Evolutionary conservation across 2,113 vertebrate species (phyloP), one percentile per base, ranked within the genome.

Genomic region (Phaethon lepturus): DNA sequence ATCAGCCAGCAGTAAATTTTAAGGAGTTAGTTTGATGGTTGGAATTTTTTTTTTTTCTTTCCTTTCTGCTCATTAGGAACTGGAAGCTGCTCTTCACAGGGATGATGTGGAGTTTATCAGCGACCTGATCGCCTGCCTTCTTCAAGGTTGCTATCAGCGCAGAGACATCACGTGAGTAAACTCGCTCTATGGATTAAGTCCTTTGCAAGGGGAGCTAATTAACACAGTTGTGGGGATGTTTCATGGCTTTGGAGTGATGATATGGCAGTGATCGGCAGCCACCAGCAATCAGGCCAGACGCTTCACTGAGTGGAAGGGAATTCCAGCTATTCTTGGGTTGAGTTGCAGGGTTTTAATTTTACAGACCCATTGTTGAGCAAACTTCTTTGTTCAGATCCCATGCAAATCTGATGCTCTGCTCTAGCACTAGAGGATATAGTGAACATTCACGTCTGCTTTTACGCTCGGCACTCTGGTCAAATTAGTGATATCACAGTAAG

Each of bases 101-200:
- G 99, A 99, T 91, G 99, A 99, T 76, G 97, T 98, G 66, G 99
- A 99, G 83, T 99, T 99, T 97, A 99, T 99, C 72, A 98, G 99
- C 9, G 99, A 99, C 91, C 98, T 99, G 73, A 98, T 99, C 59
- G 98, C 99, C 96, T 99, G 99, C 97, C 98, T 99, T 72, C 98
- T 99, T 94, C 99, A 99, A 98, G 99, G 99, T 98, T 99, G 99
- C 92, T 99, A 99, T 96, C 99, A 99, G 96, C 99, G 99, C 78
- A 99, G 98, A 44, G 99, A 99, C 94, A 99, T 99, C 97, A 99
- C 99, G 99, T 99, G 98, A 99, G 99, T 99, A 93, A 90, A 90
- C 59, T 87, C 60, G 1, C 64, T 93, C 68, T 68, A 0, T 42
- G 47, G 86, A 52, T 97, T 52, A 80, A 76, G 53, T 53, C 3